A percentile compares a stretch with the other conserved stretches of the same genome.
Evolutionary conservation across 2,888 invertebrate species (phyloP).

Genomic region (Lycia hirtaria): DNA sequence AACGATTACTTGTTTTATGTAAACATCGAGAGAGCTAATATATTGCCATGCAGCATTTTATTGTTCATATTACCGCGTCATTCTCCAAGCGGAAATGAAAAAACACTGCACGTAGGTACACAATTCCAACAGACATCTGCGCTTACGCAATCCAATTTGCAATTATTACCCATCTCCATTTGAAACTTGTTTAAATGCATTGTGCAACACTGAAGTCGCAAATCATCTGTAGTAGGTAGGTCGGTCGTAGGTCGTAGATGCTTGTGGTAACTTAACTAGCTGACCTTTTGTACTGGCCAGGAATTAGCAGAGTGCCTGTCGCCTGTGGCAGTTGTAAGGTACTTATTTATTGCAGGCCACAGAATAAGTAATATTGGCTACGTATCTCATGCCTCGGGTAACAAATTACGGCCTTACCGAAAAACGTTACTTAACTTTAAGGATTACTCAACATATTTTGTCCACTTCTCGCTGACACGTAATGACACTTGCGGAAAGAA

Average conservation of each 20-base stretch:
- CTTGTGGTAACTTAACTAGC: constrained; percentile 17
- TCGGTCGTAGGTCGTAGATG: no score
- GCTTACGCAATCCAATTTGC: constrained; percentile 28
- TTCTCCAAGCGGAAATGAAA: constrained; percentile 20
- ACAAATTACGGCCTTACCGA: background rate
- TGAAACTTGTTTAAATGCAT: constrained; percentile 21
- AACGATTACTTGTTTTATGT: background rate
- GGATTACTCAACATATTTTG: no score
- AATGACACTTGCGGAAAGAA: no score
- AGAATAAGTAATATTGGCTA: no score
- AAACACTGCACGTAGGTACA: constrained; percentile 13
- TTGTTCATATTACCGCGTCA: constrained; percentile 5
- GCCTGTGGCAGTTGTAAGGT: constrained; percentile 9
- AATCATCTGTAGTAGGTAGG: no score
- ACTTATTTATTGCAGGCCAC: background rate
- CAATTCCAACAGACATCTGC: constrained; percentile 22
- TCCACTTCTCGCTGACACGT: no score
- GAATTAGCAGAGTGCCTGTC: constrained; percentile 28
- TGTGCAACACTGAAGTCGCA: constrained; percentile 38
- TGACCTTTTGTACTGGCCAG: constrained; percentile 30
- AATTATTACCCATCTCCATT: constrained; percentile 34
- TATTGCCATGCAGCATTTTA: background rate
- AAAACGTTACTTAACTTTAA: no score
- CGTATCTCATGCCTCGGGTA: background rate
- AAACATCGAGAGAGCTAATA: background rate